phyloP scores from a whole-genome alignment of 92 coral and sea anemone genomes.

The Zoanthus sociatus region DNA sequence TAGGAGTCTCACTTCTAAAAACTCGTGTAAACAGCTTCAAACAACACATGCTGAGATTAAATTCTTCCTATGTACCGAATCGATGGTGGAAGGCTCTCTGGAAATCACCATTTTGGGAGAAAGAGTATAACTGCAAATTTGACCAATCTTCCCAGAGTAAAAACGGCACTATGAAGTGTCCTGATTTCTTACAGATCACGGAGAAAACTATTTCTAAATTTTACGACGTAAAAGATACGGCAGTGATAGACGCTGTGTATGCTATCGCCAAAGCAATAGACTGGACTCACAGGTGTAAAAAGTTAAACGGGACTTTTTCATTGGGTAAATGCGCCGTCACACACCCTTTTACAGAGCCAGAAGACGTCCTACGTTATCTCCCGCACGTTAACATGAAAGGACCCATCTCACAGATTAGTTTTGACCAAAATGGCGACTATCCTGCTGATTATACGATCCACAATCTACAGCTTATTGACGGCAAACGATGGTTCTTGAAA shows the following conservation, averaged over 20 bases:
- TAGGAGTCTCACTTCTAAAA: constrained; percentile 78
- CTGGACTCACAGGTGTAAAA: constrained; percentile 64
- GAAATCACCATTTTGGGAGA: constrained; percentile 50
- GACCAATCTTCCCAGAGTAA: constrained; percentile 19
- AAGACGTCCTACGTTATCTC: constrained; percentile 64
- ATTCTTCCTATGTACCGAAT: constrained; percentile 64
- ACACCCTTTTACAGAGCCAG: constrained; percentile 54
- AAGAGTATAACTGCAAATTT: constrained; percentile 66
- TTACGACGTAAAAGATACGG: constrained; percentile 69
- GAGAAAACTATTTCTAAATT: constrained; percentile 54
- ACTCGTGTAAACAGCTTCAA: constrained; percentile 58
- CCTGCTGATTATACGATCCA: constrained; percentile 66
- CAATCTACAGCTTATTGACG: constrained; percentile 63
- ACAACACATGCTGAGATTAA: constrained; percentile 56
- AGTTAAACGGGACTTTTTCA: constrained; percentile 38
- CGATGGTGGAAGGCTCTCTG: constrained; percentile 83
- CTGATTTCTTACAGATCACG: constrained; percentile 48
- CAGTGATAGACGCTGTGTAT: constrained; percentile 88
- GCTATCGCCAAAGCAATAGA: constrained; percentile 94
- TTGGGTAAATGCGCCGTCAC: constrained; percentile 60
- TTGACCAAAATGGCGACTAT: constrained; percentile 81
- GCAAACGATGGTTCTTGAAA: constrained; percentile 63
- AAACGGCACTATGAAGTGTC: constrained; percentile 44
- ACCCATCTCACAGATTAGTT: constrained; percentile 57
- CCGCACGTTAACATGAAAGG: constrained; percentile 55